phyloP scores from a whole-genome alignment of 2,797 vertebrate genomes.

The Synanceia verrucosa region DNA sequence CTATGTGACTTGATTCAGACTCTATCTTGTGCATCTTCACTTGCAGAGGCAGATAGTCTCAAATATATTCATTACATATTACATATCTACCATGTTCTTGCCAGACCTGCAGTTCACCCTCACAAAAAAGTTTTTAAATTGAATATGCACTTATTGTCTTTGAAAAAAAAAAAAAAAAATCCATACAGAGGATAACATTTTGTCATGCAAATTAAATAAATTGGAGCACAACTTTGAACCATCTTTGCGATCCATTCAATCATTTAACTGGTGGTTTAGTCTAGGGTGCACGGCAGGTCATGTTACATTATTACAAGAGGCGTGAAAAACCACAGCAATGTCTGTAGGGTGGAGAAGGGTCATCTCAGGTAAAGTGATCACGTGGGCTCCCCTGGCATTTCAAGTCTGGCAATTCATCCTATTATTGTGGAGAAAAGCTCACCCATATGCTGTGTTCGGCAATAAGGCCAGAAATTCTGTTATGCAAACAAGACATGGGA shows the following conservation, averaged over 20 bases:
- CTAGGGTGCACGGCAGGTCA: slow-evolving; percentile 30
- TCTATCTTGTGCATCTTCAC: neutral
- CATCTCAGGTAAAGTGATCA: slow-evolving; percentile 69
- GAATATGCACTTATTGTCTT: neutral
- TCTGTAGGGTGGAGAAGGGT: slow-evolving; percentile 40
- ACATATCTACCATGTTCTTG: neutral
- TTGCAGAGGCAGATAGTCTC: neutral
- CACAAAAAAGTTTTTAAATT: neutral
- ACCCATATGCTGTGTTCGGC: slow-evolving; percentile 34
- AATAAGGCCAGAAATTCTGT: slow-evolving; percentile 15
- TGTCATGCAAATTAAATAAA: neutral
- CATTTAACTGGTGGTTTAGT: slow-evolving; percentile 23
- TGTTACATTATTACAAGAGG: slow-evolving; percentile 39
- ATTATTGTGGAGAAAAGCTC: slow-evolving; percentile 49
- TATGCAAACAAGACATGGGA: slow-evolving; percentile 31
- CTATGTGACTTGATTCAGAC: neutral
- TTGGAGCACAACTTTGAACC: neutral
- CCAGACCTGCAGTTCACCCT: too few relatives aligned
- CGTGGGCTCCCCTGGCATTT: slow-evolving; percentile 20
- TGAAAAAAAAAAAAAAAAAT: neutral
- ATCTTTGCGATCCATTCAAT: slow-evolving; percentile 14
- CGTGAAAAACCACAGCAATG: slow-evolving; percentile 35
- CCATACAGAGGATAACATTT: neutral
- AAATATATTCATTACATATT: neutral
- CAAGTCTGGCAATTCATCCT: slow-evolving; percentile 46